Base-by-base conservation (phyloP, 2,113 vertebrate species). In the Geococcyx californianus region DNA sequence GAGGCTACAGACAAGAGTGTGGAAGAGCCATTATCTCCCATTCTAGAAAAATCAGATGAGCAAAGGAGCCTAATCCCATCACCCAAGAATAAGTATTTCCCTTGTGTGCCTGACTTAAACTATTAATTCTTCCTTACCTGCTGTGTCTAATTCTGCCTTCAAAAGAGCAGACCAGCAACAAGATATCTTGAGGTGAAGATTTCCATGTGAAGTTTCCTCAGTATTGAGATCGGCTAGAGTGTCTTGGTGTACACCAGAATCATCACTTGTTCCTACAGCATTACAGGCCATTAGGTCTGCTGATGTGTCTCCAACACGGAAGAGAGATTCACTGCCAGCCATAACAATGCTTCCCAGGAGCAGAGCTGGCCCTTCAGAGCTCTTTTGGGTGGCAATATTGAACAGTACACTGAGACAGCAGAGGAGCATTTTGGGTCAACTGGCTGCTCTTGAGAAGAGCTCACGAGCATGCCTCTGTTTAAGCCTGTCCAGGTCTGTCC, bases 291-390 rank as follows among this genome's bases (percentile, higher is more conserved):
- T 42, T 31, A 42, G 18, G 29, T 72, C 55, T 58, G 38, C 72
- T 44, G 21, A 3, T 28, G 8, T 45, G 26, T 42, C 34, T 80
- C 60, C 19, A 28, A 26, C 7, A 4, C 0, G 0, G 67, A 63
- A 38, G 51, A 76, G 15, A 34, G 34, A 33, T 69, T 64, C 20
- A 11, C 58, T 64, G 80, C 33, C 49, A 86, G 29, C 19, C 31
- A 42, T 38, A 58, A 40, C 29, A 76, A 47, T 5, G 8, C 31
- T 79, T 62, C 54, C 16, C 38, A 56, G 54, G 38, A 83, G 75
- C 45, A 60, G 55, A 90, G 44, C 38, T 90, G 66, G 29, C 40
- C 63, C 59, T 72, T 44, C 44, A 21, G 34, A 16, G 9, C 33
- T 56, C 24, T 79, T 38, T 44, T 64, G 38, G 42, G 33, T 73